Base-by-base conservation (phyloP, 2,888 invertebrate species). In the Actias luna region DNA sequence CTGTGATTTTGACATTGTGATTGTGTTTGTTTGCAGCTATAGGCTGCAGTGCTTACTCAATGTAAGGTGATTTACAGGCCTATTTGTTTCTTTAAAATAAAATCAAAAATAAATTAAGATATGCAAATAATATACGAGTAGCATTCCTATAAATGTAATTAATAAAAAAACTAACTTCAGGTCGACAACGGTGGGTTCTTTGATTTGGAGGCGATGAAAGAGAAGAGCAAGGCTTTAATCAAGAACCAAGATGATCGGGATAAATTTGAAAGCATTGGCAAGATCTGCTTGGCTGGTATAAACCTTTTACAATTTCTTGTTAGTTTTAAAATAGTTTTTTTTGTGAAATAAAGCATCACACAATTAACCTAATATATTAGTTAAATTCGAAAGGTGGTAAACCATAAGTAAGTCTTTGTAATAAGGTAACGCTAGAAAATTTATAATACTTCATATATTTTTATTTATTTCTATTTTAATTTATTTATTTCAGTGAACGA, bases 401-500 rank as follows among this genome's bases (percentile, higher is more conserved):
- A n/a, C n/a, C n/a, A n/a, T n/a, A n/a, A n/a, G n/a, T n/a, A n/a
- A n/a, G n/a, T n/a, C n/a, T n/a, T n/a, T n/a, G n/a, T n/a, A n/a
- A n/a, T n/a, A n/a, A n/a, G n/a, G n/a, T n/a, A n/a, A n/a, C n/a
- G n/a, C n/a, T n/a, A n/a, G n/a, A n/a, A n/a, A n/a, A n/a, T n/a
- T n/a, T n/a, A n/a, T n/a, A n/a, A n/a, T n/a, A n/a, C n/a, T n/a
- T n/a, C n/a, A n/a, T n/a, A n/a, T n/a, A n/a, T n/a, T n/a, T n/a
- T n/a, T n/a, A n/a, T n/a, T n/a, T n/a, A n/a, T n/a, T n/a, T n/a
- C n/a, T n/a, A n/a, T n/a, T n/a, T n/a, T n/a, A n/a, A n/a, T n/a
- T n/a, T n/a, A n/a, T n/a, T 27, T 0, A 22, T 73, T 85, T 36
- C 70, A 87, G 87, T 87, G 14, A 87, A 87, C 63, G 79, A 81